phyloP scores from a whole-genome alignment of 2,888 invertebrate genomes.

The Ditula angustiorana region DNA sequence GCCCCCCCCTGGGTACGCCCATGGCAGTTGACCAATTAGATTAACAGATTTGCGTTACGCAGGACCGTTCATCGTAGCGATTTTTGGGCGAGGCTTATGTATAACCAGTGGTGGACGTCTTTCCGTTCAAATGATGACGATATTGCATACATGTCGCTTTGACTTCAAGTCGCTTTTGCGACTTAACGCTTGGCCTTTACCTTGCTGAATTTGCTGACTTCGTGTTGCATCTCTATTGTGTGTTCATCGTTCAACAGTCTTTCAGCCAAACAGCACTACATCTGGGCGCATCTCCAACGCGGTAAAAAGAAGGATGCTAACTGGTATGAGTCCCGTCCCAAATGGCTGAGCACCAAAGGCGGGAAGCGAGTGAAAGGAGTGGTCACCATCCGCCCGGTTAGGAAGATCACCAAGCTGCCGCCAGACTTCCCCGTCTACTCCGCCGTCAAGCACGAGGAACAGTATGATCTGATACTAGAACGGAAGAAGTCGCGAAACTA shows the following conservation, averaged over 20 bases:
- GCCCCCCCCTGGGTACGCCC: too few species aligned
- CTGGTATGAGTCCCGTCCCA: slow-evolving; percentile 61
- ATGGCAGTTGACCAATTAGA: too few species aligned
- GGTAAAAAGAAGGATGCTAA: slow-evolving; percentile 54
- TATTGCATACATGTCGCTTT: too few species aligned
- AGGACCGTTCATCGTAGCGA: too few species aligned
- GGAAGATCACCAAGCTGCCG: slow-evolving; percentile 56
- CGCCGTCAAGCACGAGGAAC: slow-evolving; percentile 69
- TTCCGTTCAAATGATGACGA: too few species aligned
- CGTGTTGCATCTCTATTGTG: too few species aligned
- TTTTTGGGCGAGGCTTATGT: too few species aligned
- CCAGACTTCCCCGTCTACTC: slow-evolving; percentile 64
- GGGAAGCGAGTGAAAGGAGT: slow-evolving; percentile 50
- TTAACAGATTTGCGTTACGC: too few species aligned
- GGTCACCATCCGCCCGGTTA: slow-evolving; percentile 50
- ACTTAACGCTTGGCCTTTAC: too few species aligned
- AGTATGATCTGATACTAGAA: slow-evolving; percentile 63
- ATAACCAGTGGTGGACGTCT: too few species aligned
- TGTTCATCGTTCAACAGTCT: slow-evolving; percentile 51
- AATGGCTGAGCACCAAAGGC: slow-evolving; percentile 58
- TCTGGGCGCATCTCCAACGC: slow-evolving; percentile 65
- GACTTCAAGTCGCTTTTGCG: too few species aligned
- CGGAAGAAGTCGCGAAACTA: slow-evolving; percentile 68
- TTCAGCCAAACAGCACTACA: slow-evolving; percentile 74
- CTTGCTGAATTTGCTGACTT: too few species aligned